phyloP scores from a whole-genome alignment of 1,140 invertebrate genomes.

The Zelostemma sp. region DNA sequence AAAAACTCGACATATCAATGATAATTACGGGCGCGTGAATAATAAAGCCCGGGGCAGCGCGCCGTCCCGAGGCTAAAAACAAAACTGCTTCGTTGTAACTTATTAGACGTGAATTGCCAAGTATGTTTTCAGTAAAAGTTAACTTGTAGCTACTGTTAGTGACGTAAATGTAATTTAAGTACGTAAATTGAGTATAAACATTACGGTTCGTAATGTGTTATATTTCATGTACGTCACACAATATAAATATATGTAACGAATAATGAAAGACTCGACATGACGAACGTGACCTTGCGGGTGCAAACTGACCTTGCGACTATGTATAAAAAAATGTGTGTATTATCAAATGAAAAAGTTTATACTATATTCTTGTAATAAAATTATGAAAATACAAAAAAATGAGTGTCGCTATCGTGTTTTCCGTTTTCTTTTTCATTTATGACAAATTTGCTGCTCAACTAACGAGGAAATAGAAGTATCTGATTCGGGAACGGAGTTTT shows the following conservation, averaged over 20 bases:
- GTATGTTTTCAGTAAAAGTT: slow-evolving; percentile 66
- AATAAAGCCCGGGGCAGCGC: slow-evolving; percentile 36
- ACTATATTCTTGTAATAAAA: slow-evolving; percentile 72
- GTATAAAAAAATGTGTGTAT: slow-evolving; percentile 51
- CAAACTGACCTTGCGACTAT: slow-evolving; percentile 37
- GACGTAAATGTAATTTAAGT: slow-evolving; percentile 48
- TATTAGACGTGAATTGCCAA: slow-evolving; percentile 70
- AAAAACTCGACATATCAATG: slow-evolving; percentile 53
- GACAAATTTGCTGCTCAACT: no score
- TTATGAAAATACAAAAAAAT: slow-evolving; percentile 47
- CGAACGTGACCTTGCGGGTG: slow-evolving; percentile 58
- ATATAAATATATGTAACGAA: slow-evolving; percentile 57
- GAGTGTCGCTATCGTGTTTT: background rate
- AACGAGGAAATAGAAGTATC: no score
- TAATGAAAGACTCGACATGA: slow-evolving; percentile 65
- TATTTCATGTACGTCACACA: slow-evolving; percentile 52
- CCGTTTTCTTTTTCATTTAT: slow-evolving; percentile 5
- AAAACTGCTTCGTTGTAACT: slow-evolving; percentile 68
- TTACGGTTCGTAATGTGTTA: slow-evolving; percentile 25
- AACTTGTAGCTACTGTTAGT: slow-evolving; percentile 54
- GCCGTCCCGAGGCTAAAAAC: slow-evolving; percentile 39
- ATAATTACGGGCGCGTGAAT: slow-evolving; percentile 61
- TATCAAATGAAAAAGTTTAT: slow-evolving; percentile 62
- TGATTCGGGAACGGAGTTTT: no score
- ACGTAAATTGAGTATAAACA: slow-evolving; percentile 44